Conservation (phyloP, 2,113 vertebrate genomes). For the Columbina picui region DNA sequence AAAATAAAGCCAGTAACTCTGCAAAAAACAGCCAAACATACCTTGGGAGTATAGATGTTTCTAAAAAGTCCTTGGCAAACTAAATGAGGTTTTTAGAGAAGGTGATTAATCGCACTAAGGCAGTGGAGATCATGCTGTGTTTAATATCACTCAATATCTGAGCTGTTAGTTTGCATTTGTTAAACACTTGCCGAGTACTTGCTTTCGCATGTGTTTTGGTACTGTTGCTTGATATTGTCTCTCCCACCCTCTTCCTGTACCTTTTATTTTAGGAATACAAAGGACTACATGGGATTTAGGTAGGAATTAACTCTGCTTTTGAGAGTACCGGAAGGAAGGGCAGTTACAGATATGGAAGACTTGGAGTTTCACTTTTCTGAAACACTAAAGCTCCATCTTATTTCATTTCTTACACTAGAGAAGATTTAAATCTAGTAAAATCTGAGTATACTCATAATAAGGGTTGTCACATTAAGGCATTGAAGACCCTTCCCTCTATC, state of each 20-base stretch:
- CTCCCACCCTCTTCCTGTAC: neutral
- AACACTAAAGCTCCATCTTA: neutral
- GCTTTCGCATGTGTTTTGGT: neutral
- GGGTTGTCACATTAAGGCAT: neutral
- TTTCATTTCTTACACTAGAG: neutral
- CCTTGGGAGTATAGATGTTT: neutral
- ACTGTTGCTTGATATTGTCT: neutral
- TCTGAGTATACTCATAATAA: neutral
- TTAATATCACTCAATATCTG: neutral
- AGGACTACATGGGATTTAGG: neutral
- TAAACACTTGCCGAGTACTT: neutral
- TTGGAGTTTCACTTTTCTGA: neutral
- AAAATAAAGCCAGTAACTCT: neutral
- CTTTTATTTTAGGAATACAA: neutral
- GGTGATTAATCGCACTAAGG: neutral
- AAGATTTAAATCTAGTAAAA: neutral
- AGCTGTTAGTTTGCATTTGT: neutral
- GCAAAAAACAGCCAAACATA: fast-evolving
- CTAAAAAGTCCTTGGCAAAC: neutral
- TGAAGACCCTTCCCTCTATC: neutral
- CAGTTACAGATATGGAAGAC: neutral
- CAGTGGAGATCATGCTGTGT: neutral
- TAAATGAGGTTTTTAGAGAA: neutral
- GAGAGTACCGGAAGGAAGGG: neutral
- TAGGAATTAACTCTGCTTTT: neutral